Evolutionary conservation across 2,797 vertebrate species (phyloP), one percentile per base, ranked within the genome.

Genomic region (Setipinna tenuifilis): DNA sequence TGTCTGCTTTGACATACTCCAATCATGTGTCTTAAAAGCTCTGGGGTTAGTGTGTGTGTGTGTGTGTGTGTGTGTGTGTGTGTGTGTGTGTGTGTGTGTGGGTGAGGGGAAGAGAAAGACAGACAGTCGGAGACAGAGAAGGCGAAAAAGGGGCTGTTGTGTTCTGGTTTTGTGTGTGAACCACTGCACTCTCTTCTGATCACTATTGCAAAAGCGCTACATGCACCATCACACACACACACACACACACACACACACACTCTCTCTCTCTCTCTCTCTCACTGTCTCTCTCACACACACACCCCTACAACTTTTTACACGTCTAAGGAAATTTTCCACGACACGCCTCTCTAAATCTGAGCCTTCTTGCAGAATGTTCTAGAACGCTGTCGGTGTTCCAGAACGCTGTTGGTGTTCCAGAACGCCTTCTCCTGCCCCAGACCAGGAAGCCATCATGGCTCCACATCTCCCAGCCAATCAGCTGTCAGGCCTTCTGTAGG

Each of bases 251-350:
- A 59, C 58, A 19, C 14, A 59, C 16, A 21, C 58, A 54, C 35
- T 2, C 35, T 41, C 35, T 41, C 35, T 3, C 9, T 54, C 50
- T 54, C 50, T 54, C 50, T 54, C 2, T 54, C 7, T 3, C 85
- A 91, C 54, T 90, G 65, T 88, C 83, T 87, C 54, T 86, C 25
- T 86, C 41, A 59, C 86, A 85, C 91, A 83, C 17, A 19, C 58
- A 59, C 58, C 9, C 58, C 17, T 21, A 59, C 19, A 59, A 59
- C 58, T 7, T 19, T 21, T 59, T n/a, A 59, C 58, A 19, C 58
- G 1, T 59, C 3, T 5, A 21, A 1, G 19, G 58, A 59, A 17
- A 59, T 59, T 17, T 59, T 19, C 19, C 17, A 59, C 21, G 19
- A 19, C 58, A 62, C n/a, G 9, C n/a, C 0, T 65, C 28, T 17